These are phyloP conservation scores for Ptychoptera contaminata DNA, from an alignment of 2,888 invertebrate genomes.

Conservation along the genomic window DNA sequence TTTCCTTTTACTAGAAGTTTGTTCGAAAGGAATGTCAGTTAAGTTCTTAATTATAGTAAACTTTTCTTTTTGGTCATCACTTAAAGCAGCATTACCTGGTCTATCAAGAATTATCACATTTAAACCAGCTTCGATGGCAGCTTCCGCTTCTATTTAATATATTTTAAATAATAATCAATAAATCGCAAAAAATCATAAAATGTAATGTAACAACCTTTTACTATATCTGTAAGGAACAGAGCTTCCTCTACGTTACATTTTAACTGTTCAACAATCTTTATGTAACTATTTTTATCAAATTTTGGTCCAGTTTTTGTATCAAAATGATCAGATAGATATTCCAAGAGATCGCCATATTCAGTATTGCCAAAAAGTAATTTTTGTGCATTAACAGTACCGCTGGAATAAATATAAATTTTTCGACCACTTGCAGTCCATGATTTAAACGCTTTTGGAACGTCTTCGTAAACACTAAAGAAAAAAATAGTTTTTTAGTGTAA, in stretches of 20 bases:
- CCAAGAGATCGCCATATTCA: constrained; percentile 57
- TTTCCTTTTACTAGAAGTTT: neutral
- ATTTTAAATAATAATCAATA: constrained; percentile 7
- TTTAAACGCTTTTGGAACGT: constrained; percentile 61
- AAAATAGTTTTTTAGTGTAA: constrained; percentile 1
- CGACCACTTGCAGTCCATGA: constrained; percentile 51
- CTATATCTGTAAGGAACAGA: constrained; percentile 74
- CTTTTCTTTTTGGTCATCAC: constrained; percentile 29
- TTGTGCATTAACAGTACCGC: constrained; percentile 82
- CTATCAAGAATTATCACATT: constrained; percentile 52
- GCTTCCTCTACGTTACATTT: constrained; percentile 47
- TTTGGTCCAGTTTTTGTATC: constrained; percentile 78
- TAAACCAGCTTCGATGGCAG: constrained; percentile 61
- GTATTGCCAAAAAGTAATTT: constrained; percentile 70
- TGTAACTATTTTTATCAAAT: constrained; percentile 61
- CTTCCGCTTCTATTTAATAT: constrained; percentile 56
- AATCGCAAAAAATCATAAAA: neutral
- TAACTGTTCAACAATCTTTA: constrained; percentile 54
- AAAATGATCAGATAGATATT: constrained; percentile 60
- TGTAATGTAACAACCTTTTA: constrained; percentile 42
- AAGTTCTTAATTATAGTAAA: neutral
- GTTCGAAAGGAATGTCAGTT: neutral
- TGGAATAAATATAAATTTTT: constrained; percentile 75
- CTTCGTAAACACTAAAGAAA: constrained; percentile 64
- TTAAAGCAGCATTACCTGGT: constrained; percentile 60